Percentiles rank a stretch among this genome's conserved stretches.
These are phyloP conservation scores for Acinonyx jubatus DNA, from an alignment of 2,113 vertebrate species.

Conservation along the genomic window DNA sequence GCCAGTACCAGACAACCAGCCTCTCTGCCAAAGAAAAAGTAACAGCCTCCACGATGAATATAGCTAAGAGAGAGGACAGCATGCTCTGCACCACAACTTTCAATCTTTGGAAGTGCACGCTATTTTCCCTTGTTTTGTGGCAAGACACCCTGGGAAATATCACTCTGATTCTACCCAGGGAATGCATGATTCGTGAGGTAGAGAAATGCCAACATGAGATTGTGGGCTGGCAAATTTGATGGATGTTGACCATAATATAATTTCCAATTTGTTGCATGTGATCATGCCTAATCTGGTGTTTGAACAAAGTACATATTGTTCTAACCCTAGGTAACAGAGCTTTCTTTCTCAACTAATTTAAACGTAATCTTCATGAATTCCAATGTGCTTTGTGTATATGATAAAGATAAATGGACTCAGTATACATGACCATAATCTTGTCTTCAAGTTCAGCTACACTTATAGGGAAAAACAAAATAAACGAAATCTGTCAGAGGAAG, in stretches of 20 bases:
- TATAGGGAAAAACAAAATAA: neutral
- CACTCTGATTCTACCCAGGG: neutral
- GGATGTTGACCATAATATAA: constrained; percentile 10
- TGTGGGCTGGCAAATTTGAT: neutral
- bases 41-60: neutral
- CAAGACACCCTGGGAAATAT: neutral
- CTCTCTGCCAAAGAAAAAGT: neutral
- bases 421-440: neutral
- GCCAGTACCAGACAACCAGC: neutral
- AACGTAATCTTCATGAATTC: neutral
- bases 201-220: neutral
- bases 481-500: neutral
- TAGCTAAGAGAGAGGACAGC: neutral
- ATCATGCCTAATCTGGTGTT: neutral
- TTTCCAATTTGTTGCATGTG: neutral
- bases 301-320: neutral
- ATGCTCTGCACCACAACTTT: neutral
- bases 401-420: neutral
- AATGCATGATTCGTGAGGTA: neutral
- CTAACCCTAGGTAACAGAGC: neutral
- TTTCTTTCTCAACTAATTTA: neutral
- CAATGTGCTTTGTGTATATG: neutral
- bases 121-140: neutral
- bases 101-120: neutral
- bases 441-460: neutral